phyloP scores from a whole-genome alignment of 2,888 invertebrate species.

The Ptilodon capucinus region DNA sequence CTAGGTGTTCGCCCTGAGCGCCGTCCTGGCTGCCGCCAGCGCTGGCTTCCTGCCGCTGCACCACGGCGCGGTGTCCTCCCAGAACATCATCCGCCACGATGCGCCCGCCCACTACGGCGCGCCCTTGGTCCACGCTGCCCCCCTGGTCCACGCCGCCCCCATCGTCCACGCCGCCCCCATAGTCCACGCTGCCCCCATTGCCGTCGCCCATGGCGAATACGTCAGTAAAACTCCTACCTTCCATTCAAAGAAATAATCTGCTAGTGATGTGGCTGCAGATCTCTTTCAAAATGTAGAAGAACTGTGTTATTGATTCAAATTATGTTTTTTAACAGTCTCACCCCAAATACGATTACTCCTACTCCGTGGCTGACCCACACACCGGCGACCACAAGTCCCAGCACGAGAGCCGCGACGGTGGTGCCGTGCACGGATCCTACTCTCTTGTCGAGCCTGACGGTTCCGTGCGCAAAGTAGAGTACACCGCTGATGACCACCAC shows the following conservation, averaged over 20 bases:
- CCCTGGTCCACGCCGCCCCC: constrained; percentile 46
- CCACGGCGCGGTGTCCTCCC: constrained; percentile 77
- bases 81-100: constrained; percentile 76
- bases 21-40: constrained; percentile 77
- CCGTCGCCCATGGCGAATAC: constrained; percentile 62
- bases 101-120: constrained; percentile 63
- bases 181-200: constrained; percentile 60
- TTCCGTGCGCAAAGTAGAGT: constrained; percentile 84
- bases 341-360: constrained; percentile 84
- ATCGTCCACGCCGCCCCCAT: constrained; percentile 56
- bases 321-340: constrained; percentile 67
- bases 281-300: background rate
- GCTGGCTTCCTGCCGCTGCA: constrained; percentile 79
- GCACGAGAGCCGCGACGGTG: constrained; percentile 84
- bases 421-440: constrained; percentile 86
- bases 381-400: constrained; percentile 85
- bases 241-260: background rate
- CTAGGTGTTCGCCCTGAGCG: constrained; percentile 71
- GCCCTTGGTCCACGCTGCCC: constrained; percentile 59
- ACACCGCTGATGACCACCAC: constrained; percentile 84
- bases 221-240: constrained; percentile 42
- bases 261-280: background rate
- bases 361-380: constrained; percentile 84
- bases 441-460: constrained; percentile 84
- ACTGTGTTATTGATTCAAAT: background rate